A percentile compares a stretch with the other conserved stretches of the same genome.
Evolutionary conservation across 2,113 vertebrate genomes (phyloP).

Genomic region (Vimba vimba): DNA sequence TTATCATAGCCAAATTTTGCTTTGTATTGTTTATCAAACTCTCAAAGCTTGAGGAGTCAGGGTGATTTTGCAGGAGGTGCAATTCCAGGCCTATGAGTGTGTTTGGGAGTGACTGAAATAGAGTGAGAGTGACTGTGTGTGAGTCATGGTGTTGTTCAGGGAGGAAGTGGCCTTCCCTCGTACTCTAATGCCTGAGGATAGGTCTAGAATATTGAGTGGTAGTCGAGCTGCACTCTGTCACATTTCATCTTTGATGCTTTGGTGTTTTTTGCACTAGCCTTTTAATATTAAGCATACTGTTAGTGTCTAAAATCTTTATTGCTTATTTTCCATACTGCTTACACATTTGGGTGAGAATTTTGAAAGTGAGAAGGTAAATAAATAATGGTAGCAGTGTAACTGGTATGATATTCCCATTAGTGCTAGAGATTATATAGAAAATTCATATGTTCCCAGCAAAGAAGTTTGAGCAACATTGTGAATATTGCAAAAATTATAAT

Average conservation of each 20-base stretch:
- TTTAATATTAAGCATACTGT: not conserved
- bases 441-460: not conserved
- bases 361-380: not conserved
- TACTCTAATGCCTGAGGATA: constrained; percentile 8
- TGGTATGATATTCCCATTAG: not conserved
- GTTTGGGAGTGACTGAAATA: not conserved
- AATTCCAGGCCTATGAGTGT: not conserved
- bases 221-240: not conserved
- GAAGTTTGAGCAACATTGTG: not conserved
- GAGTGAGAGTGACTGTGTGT: constrained; percentile 21
- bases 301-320: not conserved
- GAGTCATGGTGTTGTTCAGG: constrained; percentile 33
- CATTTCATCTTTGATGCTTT: not conserved
- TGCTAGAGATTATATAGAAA: not conserved
- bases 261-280: not conserved
- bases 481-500: not conserved
- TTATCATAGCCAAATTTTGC: not conserved
- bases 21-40: not conserved
- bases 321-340: not conserved
- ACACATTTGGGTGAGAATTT: not conserved
- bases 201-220: constrained; percentile 10
- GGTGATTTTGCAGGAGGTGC: not conserved
- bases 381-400: not conserved
- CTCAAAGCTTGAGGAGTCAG: not conserved
- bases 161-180: constrained; percentile 22